A percentile compares a stretch with the other conserved stretches of the same genome.
Conservation (phyloP, 2,888 invertebrate genomes). For the Sthenelais limicola region DNA sequence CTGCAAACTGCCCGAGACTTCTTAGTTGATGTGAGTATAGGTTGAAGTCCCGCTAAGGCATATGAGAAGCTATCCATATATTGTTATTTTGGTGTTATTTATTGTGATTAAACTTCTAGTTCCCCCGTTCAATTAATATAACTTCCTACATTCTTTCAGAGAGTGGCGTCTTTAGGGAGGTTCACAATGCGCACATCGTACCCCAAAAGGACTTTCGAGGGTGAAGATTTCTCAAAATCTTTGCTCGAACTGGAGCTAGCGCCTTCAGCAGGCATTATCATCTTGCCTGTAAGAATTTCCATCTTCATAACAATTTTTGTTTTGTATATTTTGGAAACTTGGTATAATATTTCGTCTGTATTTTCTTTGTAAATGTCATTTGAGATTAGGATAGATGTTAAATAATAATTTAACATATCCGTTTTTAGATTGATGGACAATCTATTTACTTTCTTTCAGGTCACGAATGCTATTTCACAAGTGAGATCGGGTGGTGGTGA, state of each 20-base stretch:
- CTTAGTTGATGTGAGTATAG: slow-evolving; percentile 50
- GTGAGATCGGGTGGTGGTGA: slow-evolving; percentile 65
- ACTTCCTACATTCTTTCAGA: neutral
- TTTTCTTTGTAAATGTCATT: too few species aligned
- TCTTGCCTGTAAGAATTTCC: slow-evolving; percentile 75
- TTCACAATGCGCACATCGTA: slow-evolving; percentile 85
- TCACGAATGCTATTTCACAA: neutral
- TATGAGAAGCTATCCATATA: neutral
- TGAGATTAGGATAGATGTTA: too few species aligned
- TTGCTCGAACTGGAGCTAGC: slow-evolving; percentile 80
- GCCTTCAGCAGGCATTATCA: slow-evolving; percentile 84
- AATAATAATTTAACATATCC: too few species aligned
- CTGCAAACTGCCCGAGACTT: slow-evolving; percentile 75
- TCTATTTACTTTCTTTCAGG: too few species aligned
- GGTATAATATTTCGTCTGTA: neutral
- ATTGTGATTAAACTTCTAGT: too few species aligned
- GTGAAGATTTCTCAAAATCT: slow-evolving; percentile 75
- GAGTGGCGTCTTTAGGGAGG: neutral
- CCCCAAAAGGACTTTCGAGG: slow-evolving; percentile 81
- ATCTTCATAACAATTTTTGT: neutral
- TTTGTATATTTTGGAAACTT: too few species aligned
- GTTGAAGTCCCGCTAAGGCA: neutral
- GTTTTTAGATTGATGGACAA: too few species aligned
- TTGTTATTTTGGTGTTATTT: neutral
- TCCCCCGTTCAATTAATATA: too few species aligned